Percentiles rank a stretch among this genome's conserved stretches.
phyloP scores from a whole-genome alignment of 2,113 vertebrate species.

The Fulmarus glacialis region DNA sequence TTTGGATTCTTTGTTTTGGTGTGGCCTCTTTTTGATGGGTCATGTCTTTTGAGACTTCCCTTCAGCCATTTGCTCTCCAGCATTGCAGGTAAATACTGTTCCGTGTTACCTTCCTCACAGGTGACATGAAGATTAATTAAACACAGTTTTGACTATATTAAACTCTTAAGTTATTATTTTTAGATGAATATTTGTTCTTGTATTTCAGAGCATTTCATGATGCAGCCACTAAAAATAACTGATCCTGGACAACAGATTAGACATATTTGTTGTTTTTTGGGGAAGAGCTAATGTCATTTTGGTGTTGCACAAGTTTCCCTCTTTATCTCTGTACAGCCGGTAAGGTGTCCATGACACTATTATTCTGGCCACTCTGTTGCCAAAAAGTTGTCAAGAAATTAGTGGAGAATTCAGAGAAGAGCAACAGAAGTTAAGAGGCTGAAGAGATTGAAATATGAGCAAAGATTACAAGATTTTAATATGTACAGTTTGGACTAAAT shows the following conservation, averaged over 20 bases:
- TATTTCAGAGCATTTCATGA: background rate
- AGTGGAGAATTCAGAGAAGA: constrained; percentile 54
- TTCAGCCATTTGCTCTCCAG: background rate
- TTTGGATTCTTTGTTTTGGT: background rate
- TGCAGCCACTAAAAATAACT: constrained; percentile 50
- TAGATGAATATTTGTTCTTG: background rate
- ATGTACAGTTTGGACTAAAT: constrained; percentile 68
- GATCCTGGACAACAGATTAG: constrained; percentile 52
- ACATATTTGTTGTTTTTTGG: constrained; percentile 59
- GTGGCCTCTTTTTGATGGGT: background rate
- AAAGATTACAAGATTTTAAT: constrained; percentile 70
- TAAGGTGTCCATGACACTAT: constrained; percentile 64
- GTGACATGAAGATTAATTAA: background rate
- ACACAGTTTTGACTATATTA: background rate
- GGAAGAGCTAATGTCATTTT: constrained; percentile 49
- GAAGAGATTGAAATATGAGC: constrained; percentile 68
- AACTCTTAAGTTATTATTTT: background rate
- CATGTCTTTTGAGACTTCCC: background rate
- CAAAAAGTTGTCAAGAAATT: constrained; percentile 69
- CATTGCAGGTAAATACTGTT: background rate
- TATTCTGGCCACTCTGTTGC: constrained; percentile 61
- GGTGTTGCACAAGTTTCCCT: constrained; percentile 43
- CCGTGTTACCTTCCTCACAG: background rate
- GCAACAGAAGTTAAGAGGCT: constrained; percentile 69
- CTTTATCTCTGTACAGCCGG: constrained; percentile 49